A percentile compares a stretch with the other conserved stretches of the same genome.
Evolutionary conservation across 1,140 invertebrate genomes (phyloP).

Genomic region (Drosophila parvula): DNA sequence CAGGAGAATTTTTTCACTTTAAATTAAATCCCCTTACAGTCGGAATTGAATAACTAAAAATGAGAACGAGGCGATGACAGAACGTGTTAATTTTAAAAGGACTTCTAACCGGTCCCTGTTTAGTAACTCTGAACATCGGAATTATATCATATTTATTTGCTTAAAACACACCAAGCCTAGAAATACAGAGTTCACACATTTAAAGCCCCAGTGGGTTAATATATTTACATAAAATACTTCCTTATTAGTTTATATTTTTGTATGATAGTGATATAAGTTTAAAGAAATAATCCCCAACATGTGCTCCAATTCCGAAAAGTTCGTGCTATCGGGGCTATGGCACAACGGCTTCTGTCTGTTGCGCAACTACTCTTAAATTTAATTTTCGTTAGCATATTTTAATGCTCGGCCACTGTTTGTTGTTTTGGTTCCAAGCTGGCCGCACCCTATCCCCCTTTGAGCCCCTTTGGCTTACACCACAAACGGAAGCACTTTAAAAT

Average conservation of each 20-base stretch:
- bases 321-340: not conserved
- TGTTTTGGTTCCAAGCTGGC: conserved; percentile 48
- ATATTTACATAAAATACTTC: no score
- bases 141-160: no score
- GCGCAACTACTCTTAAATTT: conserved; percentile 68
- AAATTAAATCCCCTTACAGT: conserved; percentile 40
- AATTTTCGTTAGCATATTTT: conserved; percentile 68
- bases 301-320: conserved; percentile 2
- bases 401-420: conserved; percentile 72
- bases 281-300: no score
- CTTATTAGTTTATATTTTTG: no score
- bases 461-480: conserved; percentile 55
- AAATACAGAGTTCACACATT: no score
- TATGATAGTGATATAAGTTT: no score
- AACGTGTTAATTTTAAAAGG: conserved; percentile 35
- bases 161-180: no score
- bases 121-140: conserved; percentile 10
- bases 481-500: conserved; percentile 83
- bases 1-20: conserved; percentile 32
- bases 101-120: conserved; percentile 18
- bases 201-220: no score
- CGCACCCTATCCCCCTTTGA: not conserved
- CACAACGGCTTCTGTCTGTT: conserved; percentile 46
- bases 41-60: not conserved
- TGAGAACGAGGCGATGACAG: not conserved